These are phyloP conservation scores for Gila orcuttii DNA, from an alignment of 2,113 vertebrate species.

Conservation along the genomic window DNA sequence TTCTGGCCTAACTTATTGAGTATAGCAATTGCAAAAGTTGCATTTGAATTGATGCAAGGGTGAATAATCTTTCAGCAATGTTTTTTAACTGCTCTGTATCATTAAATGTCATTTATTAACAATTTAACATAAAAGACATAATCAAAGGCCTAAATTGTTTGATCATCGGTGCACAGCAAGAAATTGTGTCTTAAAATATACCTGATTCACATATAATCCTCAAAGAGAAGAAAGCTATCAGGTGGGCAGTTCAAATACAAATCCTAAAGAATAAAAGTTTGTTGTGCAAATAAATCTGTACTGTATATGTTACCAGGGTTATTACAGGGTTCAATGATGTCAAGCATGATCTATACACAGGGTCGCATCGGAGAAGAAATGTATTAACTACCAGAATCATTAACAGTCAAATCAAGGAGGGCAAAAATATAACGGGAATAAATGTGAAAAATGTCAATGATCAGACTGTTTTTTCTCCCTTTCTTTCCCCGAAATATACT, in stretches of 20 bases:
- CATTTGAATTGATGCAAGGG: background rate
- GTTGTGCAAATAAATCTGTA: background rate
- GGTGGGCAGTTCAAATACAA: background rate
- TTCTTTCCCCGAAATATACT: background rate
- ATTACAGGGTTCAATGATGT: conserved; percentile 51
- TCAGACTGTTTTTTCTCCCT: background rate
- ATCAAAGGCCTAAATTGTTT: background rate
- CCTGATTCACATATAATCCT: background rate
- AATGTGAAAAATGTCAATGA: conserved; percentile 19
- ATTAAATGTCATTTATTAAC: background rate
- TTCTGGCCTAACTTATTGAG: background rate
- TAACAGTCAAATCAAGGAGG: conserved; percentile 22
- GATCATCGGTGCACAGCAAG: background rate
- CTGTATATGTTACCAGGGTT: conserved; percentile 20
- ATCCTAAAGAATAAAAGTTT: background rate
- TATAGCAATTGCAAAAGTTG: background rate
- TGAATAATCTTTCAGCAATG: conserved; percentile 17
- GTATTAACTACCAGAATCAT: conserved; percentile 21
- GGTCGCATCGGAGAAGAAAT: conserved; percentile 25
- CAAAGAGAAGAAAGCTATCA: background rate
- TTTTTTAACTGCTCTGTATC: background rate
- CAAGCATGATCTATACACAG: conserved; percentile 51
- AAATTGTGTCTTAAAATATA: background rate
- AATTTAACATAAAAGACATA: background rate
- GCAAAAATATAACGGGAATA: conserved; percentile 37